Evolutionary conservation across 1,140 invertebrate species (phyloP).

Genomic region (Calosoma granatense): DNA sequence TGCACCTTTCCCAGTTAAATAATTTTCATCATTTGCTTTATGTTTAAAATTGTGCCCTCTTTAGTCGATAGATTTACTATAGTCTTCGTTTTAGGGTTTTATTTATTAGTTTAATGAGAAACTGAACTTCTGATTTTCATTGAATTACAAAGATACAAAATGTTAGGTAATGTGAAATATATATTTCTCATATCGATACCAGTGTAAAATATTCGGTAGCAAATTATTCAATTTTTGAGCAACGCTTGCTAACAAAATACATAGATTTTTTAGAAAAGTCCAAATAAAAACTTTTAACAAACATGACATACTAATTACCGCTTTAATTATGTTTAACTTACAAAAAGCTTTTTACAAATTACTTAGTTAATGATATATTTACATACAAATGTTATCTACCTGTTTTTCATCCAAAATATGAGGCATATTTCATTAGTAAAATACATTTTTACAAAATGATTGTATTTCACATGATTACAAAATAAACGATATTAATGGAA

Average conservation of each 20-base stretch:
- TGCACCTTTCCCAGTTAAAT: neutral
- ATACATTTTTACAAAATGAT: slow-evolving; percentile 9
- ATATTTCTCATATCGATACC: too few relatives aligned
- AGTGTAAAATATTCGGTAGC: too few relatives aligned
- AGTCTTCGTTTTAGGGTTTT: too few relatives aligned
- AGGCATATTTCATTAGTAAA: slow-evolving; percentile 1
- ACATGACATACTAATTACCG: neutral
- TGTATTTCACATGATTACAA: slow-evolving; percentile 3
- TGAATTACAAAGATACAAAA: too few relatives aligned
- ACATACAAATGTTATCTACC: neutral
- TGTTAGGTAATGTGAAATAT: too few relatives aligned
- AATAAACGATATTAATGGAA: neutral
- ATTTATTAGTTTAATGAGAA: too few relatives aligned
- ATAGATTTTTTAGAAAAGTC: neutral
- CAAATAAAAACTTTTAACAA: neutral
- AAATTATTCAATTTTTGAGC: too few relatives aligned
- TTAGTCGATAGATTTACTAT: neutral
- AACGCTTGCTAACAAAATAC: neutral
- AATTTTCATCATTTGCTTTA: neutral
- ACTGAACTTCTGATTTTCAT: too few relatives aligned
- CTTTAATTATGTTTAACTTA: neutral
- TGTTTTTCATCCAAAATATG: neutral
- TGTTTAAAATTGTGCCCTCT: neutral
- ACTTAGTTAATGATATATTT: too few relatives aligned
- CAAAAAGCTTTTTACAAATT: slow-evolving; percentile 8